Conservation (phyloP, 1,140 invertebrate species). For the Xylocopa sonorina region DNA sequence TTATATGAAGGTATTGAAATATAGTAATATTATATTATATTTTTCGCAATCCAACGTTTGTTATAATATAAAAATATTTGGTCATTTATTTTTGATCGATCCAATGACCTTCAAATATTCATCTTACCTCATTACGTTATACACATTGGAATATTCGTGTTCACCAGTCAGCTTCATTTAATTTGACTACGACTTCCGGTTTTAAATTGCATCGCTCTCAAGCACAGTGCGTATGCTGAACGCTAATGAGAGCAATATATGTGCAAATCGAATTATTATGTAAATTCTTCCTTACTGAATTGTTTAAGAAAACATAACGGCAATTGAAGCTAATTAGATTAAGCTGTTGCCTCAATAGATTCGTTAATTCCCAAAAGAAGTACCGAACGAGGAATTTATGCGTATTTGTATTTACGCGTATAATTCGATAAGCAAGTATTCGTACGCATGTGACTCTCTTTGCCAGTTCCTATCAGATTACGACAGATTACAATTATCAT, state of each 20-base stretch:
- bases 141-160: no score
- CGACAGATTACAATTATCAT: not conserved
- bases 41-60: no score
- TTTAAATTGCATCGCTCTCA: not conserved
- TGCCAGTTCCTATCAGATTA: not conserved
- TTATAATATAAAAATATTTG: no score
- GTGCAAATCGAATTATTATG: not conserved
- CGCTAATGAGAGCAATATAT: not conserved
- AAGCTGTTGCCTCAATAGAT: not conserved
- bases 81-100: not conserved
- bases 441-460: not conserved
- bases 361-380: not conserved
- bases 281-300: not conserved
- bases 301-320: no score
- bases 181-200: not conserved
- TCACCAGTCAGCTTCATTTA: not conserved
- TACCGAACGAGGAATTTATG: not conserved
- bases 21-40: no score
- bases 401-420: not conserved
- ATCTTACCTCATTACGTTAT: not conserved
- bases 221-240: not conserved
- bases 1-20: no score
- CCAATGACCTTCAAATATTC: not conserved
- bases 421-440: not conserved
- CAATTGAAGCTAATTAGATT: conserved; percentile 8